Percentiles rank a stretch among this genome's conserved stretches.
These are phyloP conservation scores for Drosophila lacteicornis DNA, from an alignment of 1,140 invertebrate genomes.

Conservation along the genomic window DNA sequence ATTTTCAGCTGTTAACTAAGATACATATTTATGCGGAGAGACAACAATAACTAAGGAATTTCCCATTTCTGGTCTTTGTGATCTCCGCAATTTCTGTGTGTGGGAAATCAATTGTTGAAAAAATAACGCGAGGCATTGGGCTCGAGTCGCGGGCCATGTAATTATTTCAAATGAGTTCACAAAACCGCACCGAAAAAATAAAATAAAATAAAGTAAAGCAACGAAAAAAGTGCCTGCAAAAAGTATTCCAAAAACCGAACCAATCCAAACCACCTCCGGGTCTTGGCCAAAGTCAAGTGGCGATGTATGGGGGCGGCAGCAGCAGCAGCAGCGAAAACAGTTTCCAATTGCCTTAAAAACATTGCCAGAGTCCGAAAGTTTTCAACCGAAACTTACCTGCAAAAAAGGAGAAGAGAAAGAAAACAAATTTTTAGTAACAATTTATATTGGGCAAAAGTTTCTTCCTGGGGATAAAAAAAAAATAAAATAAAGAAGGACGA, in stretches of 20 bases:
- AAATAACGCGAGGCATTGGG: conserved; percentile 35
- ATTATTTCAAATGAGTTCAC: conserved; percentile 77
- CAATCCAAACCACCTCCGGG: conserved; percentile 46
- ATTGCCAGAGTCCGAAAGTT: conserved; percentile 33
- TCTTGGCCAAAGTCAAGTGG: conserved; percentile 47
- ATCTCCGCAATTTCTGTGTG: conserved; percentile 59
- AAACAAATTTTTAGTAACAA: conserved; percentile 52
- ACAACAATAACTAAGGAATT: conserved; percentile 69
- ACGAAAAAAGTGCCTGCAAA: conserved; percentile 3
- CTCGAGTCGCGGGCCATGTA: conserved; percentile 47
- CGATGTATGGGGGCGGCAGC: conserved; percentile 34
- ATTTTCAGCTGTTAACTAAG: conserved; percentile 55
- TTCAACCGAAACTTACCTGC: conserved; percentile 63
- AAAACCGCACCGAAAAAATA: conserved; percentile 45
- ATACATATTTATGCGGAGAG: conserved; percentile 67
- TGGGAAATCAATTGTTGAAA: conserved; percentile 76
- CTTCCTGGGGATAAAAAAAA: conserved; percentile 2
- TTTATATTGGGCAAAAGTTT: conserved; percentile 59
- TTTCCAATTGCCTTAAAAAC: conserved; percentile 53
- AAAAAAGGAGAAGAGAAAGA: conserved; percentile 32
- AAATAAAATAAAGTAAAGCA: conserved; percentile 22
- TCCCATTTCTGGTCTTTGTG: conserved; percentile 74
- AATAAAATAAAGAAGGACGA: neutral
- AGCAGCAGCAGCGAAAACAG: conserved; percentile 10
- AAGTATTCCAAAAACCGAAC: conserved; percentile 25